A percentile compares a stretch with the other conserved stretches of the same genome.
Evolutionary conservation across 2,113 vertebrate genomes (phyloP).

Genomic region (Tor tambroides): DNA sequence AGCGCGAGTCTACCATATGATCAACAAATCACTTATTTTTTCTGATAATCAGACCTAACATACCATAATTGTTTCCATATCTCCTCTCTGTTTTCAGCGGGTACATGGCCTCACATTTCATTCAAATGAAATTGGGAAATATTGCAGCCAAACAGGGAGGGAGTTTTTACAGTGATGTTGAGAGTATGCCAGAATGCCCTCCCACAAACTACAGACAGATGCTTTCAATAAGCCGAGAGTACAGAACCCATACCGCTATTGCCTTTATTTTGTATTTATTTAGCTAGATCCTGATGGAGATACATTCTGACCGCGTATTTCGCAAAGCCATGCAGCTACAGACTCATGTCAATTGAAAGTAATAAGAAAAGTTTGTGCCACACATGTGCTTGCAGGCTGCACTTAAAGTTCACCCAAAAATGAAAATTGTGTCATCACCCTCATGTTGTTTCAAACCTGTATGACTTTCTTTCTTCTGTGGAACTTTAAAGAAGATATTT

Average conservation of each 20-base stretch:
- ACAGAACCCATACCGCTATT: conserved; percentile 47
- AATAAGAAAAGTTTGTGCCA: conserved; percentile 40
- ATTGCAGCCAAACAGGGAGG: conserved; percentile 47
- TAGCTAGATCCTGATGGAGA: conserved; percentile 51
- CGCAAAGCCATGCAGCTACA: conserved; percentile 42
- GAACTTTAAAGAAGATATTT: background rate
- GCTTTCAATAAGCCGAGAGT: conserved; percentile 60
- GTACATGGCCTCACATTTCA: conserved; percentile 49
- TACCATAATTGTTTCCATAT: conserved; percentile 59
- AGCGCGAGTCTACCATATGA: background rate
- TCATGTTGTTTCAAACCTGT: background rate
- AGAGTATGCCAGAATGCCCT: conserved; percentile 55
- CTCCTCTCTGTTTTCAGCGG: conserved; percentile 34
- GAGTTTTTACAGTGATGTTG: conserved; percentile 54
- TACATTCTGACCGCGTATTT: conserved; percentile 49
- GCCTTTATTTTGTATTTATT: conserved; percentile 50
- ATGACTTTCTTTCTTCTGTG: background rate
- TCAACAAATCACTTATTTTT: conserved; percentile 47
- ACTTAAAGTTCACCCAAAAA: conserved; percentile 19
- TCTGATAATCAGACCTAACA: conserved; percentile 44
- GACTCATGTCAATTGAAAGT: conserved; percentile 32
- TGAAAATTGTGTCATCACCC: background rate
- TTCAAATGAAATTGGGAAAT: conserved; percentile 57
- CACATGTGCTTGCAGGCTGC: conserved; percentile 13
- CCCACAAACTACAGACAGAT: conserved; percentile 60